Evolutionary conservation across 2,797 vertebrate genomes (phyloP), one percentile per base, ranked within the genome.

Genomic region (Cichlasoma orientale): DNA sequence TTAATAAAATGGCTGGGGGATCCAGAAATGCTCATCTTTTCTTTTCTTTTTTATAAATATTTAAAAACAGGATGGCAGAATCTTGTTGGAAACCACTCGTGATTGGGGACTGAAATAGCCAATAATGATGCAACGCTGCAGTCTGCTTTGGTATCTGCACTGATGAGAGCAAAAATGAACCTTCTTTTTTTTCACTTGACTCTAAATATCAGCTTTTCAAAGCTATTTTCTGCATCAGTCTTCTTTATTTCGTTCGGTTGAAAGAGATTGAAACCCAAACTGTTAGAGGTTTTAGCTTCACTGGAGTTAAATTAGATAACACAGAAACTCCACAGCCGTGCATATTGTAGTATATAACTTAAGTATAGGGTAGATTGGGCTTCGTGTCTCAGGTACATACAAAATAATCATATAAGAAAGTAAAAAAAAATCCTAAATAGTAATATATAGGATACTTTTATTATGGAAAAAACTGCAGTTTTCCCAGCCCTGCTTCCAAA

Each of bases 51-150:
- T 53, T 36, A 86, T 92, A 83, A 90, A 92, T 92, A 87, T 89
- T 93, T 90, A 86, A 93, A 86, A 66, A 68, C 44, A 78, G 56
- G 71, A 85, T 54, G 86, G 73, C 83, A 91, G 74, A 83, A 89
- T 88, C 68, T 58, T 84, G 79, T 75, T 82, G 70, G 74, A 79
- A 82, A 82, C 82, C 76, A 50, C 54, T 66, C 59, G 83, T 80
- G 86, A 86, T 74, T 38, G 54, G 61, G 50, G 74, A 79, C 70
- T 83, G 61, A 73, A 91, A 92, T 74, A 86, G 78, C 38, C 74
- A 41, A 72, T 75, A 77, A 88, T 92, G 90, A 91, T 88, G 77
- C 76, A 88, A 85, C 66, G 70, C 77, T 59, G 71, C 85, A 74
- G 85, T 88, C 83, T 89, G 85, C 59, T 87, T 78, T 75, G 74